phyloP scores from a whole-genome alignment of 2,888 invertebrate genomes.

The Zhuqinia jingwanae region DNA sequence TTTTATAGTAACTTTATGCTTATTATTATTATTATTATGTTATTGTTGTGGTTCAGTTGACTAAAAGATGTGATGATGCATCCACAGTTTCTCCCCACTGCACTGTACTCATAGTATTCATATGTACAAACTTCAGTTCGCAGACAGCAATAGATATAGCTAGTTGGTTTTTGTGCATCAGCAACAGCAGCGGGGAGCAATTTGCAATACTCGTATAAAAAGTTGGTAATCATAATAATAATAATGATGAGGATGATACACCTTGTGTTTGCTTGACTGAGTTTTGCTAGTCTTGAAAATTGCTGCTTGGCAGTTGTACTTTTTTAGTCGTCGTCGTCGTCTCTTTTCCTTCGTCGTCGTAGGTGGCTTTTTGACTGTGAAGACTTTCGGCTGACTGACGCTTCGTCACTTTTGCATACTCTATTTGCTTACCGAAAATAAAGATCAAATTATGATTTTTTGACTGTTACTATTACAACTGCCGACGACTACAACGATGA shows the following conservation, averaged over 20 bases:
- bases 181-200: neutral
- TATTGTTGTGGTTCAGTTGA: neutral
- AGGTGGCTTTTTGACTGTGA: neutral
- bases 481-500: too few relatives aligned
- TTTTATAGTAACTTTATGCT: neutral
- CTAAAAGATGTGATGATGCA: constrained; percentile 29
- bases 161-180: neutral
- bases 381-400: too few relatives aligned
- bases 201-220: too few relatives aligned
- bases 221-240: neutral
- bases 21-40: neutral
- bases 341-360: neutral
- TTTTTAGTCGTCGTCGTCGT: neutral
- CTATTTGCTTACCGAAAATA: too few relatives aligned
- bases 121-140: neutral
- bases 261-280: constrained; percentile 28
- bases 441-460: too few relatives aligned
- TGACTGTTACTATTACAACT: too few relatives aligned
- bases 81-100: neutral
- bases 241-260: neutral
- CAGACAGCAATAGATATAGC: neutral
- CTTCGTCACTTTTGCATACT: too few relatives aligned
- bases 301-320: neutral
- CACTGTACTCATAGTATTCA: neutral
- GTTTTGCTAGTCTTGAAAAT: neutral